Evolutionary conservation across 2,113 vertebrate species (phyloP).

Genomic region (Cyanocitta stelleri): DNA sequence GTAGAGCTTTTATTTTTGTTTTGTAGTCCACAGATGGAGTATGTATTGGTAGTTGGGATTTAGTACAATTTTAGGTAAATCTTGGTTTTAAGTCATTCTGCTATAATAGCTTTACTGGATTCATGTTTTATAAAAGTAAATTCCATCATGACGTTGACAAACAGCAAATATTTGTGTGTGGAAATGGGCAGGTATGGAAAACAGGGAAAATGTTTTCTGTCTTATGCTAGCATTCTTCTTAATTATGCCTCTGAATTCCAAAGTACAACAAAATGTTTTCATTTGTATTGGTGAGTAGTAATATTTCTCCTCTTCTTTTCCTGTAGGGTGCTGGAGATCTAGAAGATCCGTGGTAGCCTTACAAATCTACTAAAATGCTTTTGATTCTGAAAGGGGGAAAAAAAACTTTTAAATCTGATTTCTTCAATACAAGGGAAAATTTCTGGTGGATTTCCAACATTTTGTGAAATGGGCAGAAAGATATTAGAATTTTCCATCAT

Average conservation of each 20-base stretch:
- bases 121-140: neutral
- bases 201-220: slow-evolving; percentile 7
- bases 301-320: slow-evolving; percentile 78
- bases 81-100: neutral
- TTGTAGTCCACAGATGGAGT: neutral
- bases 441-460: slow-evolving; percentile 83
- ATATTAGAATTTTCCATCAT: slow-evolving; percentile 83
- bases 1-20: neutral
- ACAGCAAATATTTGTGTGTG: neutral
- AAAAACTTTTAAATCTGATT: slow-evolving; percentile 81
- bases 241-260: slow-evolving; percentile 59
- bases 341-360: slow-evolving; percentile 98
- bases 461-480: slow-evolving; percentile 81
- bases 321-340: slow-evolving; percentile 92
- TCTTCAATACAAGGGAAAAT: slow-evolving; percentile 81
- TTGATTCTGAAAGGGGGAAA: slow-evolving; percentile 87
- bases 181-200: neutral
- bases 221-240: slow-evolving; percentile 10
- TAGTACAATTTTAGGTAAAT: neutral
- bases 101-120: neutral
- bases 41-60: neutral
- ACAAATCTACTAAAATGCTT: slow-evolving; percentile 81
- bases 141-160: neutral
- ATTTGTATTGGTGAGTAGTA: slow-evolving; percentile 67
- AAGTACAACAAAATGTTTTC: slow-evolving; percentile 40